Base-by-base conservation (phyloP, 2,797 vertebrate species). In the Gymnothorax javanicus region DNA sequence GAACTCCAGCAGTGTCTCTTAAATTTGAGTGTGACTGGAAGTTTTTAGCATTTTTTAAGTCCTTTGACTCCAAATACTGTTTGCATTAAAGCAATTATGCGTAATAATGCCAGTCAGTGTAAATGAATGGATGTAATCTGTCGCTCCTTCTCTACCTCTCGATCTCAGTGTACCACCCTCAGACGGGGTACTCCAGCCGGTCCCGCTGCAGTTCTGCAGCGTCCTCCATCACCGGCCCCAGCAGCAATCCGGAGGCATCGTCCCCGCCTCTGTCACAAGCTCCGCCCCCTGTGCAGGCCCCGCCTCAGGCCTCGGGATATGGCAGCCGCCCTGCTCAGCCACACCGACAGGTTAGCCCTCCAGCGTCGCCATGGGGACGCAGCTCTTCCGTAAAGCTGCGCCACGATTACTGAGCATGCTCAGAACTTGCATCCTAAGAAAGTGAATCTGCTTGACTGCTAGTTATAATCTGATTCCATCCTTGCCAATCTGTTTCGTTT, bases 131-230 rank as follows among this genome's bases (percentile, higher is more conserved):
- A 60, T 60, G 11, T 60, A 60, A 60, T 84, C 4, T 81, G 7
- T 13, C 12, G 77, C 33, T 85, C 62, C 33, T 43, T 43, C 33
- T 43, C 33, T 43, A 43, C 33, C 33, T 43, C 33, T 43, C 2
- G 33, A 43, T 60, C 1, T 81, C 92, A 99, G 98, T 99, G 88
- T 98, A 98, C 89, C 98, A 98, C 87, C 98, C 98, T 43, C 97
- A 96, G 91, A 99, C 98, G 33, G 96, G 96, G 87, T 99, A 98
- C 91, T 99, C 98, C 12, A 95, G 94, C 86, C 95, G 98, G 0
- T 97, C 96, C 8, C 97, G 96, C 0, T 97, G 97, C 88, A 96
- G 96, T 93, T 97, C 97, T 7, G 91, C 94, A 33, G 92, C 95
- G 0, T 95, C 97, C 5, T 95, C 97, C 6, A 88, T 95, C 83